Conservation (phyloP, 2,113 vertebrate species). For the Gadus chalcogrammus region DNA sequence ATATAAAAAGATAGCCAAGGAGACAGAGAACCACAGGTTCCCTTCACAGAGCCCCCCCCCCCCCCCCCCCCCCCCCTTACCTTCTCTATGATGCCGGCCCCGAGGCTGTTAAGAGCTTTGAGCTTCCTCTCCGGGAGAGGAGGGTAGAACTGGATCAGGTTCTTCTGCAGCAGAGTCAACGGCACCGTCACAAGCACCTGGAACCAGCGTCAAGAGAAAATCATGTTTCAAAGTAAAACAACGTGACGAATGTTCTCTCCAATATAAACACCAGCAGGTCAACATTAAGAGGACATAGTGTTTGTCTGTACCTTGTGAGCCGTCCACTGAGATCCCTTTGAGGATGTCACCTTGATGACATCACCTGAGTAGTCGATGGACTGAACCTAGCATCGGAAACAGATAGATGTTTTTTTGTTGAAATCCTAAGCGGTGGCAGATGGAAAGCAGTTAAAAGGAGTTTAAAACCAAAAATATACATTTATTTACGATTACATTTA, state of each 20-base stretch:
- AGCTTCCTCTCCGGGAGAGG: slow-evolving; percentile 88
- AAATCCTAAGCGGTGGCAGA: background rate
- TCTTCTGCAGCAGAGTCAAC: slow-evolving; percentile 89
- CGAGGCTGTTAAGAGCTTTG: slow-evolving; percentile 93
- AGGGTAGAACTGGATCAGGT: slow-evolving; percentile 86
- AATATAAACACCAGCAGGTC: background rate
- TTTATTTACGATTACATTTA: no score
- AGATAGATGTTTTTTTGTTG: background rate
- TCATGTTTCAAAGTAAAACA: background rate
- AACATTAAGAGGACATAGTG: no score
- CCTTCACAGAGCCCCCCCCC: no score
- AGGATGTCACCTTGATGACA: slow-evolving; percentile 78
- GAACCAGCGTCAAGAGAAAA: slow-evolving; percentile 3
- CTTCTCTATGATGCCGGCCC: slow-evolving; percentile 94
- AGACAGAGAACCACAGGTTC: no score
- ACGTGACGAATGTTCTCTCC: background rate
- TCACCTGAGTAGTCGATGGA: slow-evolving; percentile 88
- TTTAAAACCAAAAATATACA: no score
- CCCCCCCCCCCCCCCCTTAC: slow-evolving; percentile 62
- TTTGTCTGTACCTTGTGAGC: slow-evolving; percentile 83
- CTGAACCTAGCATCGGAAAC: slow-evolving; percentile 64
- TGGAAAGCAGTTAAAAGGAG: background rate
- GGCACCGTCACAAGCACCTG: slow-evolving; percentile 91
- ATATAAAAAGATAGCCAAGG: no score
- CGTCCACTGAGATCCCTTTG: slow-evolving; percentile 77